phyloP scores from a whole-genome alignment of 2,113 vertebrate genomes.

The Setophaga petechia region DNA sequence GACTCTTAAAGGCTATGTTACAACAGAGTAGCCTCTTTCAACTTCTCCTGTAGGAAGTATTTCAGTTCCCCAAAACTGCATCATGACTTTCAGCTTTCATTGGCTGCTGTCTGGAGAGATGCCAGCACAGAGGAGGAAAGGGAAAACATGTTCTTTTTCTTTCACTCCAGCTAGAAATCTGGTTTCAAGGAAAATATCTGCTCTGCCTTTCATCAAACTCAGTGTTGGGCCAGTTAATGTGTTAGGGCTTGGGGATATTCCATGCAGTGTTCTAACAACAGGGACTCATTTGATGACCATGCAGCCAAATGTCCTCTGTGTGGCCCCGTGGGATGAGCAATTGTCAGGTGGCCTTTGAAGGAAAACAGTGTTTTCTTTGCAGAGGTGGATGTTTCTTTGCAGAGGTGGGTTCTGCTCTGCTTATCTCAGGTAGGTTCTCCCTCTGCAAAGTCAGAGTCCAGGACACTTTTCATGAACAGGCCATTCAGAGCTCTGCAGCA shows the following conservation, averaged over 20 bases:
- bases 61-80: background rate
- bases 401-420: background rate
- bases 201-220: background rate
- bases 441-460: background rate
- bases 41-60: background rate
- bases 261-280: background rate
- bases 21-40: background rate
- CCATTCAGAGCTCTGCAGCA: background rate
- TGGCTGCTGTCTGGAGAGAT: background rate
- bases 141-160: background rate
- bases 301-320: background rate
- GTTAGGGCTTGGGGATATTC: background rate
- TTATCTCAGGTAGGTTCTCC: background rate
- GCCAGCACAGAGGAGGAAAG: constrained; percentile 6
- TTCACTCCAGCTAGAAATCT: background rate
- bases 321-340: fast-evolving
- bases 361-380: background rate
- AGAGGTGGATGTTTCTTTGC: background rate
- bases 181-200: constrained; percentile 1
- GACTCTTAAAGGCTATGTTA: background rate
- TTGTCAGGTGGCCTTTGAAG: background rate
- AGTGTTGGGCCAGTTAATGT: background rate
- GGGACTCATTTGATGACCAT: background rate
- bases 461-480: background rate
- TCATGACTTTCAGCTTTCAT: background rate